These are phyloP conservation scores for Lutraria rhynchaena DNA, from an alignment of 1,140 invertebrate species.

Conservation along the genomic window DNA sequence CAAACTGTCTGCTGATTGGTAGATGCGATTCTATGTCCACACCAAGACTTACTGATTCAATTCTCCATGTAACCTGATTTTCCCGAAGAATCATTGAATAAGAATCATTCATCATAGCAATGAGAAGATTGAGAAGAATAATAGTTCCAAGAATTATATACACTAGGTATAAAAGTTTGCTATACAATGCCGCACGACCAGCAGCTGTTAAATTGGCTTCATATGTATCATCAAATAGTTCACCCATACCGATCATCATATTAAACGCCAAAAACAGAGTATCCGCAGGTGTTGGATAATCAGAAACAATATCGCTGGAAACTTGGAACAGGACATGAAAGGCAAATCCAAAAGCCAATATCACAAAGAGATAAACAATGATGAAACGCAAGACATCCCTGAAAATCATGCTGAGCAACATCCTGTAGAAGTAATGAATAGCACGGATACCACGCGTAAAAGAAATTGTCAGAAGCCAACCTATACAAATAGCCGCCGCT, in stretches of 20 bases:
- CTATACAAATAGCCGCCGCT: constrained; percentile 69
- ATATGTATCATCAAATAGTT: constrained; percentile 68
- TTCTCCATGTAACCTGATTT: constrained; percentile 69
- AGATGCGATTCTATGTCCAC: constrained; percentile 72
- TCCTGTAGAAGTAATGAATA: constrained; percentile 78
- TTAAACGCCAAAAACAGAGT: constrained; percentile 74
- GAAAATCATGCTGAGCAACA: constrained; percentile 78
- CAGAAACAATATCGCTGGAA: constrained; percentile 47
- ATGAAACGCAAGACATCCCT: constrained; percentile 75
- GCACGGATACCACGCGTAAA: constrained; percentile 76
- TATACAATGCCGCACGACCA: constrained; percentile 55
- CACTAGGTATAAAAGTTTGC: constrained; percentile 72
- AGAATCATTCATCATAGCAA: constrained; percentile 81
- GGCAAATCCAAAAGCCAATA: constrained; percentile 77
- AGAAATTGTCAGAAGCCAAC: constrained; percentile 75
- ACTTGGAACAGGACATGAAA: constrained; percentile 73
- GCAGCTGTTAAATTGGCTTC: constrained; percentile 60
- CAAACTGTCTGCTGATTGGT: constrained; percentile 56
- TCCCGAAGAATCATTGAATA: constrained; percentile 69
- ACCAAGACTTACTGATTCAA: constrained; percentile 75
- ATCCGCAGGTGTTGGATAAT: constrained; percentile 63
- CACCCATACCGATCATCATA: constrained; percentile 76
- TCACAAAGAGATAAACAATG: constrained; percentile 76
- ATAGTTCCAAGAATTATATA: constrained; percentile 77
- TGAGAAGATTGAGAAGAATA: constrained; percentile 77